Conservation (phyloP, 64 coral and sea anemone species). For the Porites australiensis region DNA sequence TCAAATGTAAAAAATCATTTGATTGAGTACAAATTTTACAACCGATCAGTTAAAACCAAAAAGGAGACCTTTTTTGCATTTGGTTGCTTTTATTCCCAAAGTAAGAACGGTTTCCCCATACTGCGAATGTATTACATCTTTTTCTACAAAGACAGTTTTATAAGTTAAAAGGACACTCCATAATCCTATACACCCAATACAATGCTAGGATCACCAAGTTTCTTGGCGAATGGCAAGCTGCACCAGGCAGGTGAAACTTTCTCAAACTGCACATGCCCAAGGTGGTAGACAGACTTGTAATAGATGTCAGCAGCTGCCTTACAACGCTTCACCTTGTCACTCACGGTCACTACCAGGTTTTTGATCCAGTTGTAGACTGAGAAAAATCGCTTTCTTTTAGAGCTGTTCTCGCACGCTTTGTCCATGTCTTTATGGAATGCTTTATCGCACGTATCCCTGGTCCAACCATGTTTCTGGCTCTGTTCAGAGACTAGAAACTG, state of each 20-base stretch:
- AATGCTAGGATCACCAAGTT: background rate
- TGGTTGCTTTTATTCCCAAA: no score
- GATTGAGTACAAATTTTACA: no score
- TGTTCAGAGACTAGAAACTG: background rate
- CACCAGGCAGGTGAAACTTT: background rate
- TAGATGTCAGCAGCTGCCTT: background rate
- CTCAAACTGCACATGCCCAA: background rate
- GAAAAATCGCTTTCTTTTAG: background rate
- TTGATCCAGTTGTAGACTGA: background rate
- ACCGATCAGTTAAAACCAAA: no score
- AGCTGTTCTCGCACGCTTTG: background rate
- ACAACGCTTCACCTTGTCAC: constrained; percentile 7
- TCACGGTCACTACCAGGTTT: background rate
- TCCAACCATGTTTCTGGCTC: background rate
- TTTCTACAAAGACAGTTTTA: background rate
- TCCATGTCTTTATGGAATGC: background rate
- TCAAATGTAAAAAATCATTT: no score
- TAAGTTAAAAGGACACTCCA: background rate
- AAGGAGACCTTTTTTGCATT: no score
- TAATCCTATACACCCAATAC: background rate
- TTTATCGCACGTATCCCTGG: background rate
- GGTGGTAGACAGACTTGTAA: background rate
- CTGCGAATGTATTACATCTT: background rate
- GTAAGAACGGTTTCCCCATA: no score
- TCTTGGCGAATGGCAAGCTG: background rate